Conservation (phyloP, 2,888 invertebrate genomes). For the Alcis repandata region DNA sequence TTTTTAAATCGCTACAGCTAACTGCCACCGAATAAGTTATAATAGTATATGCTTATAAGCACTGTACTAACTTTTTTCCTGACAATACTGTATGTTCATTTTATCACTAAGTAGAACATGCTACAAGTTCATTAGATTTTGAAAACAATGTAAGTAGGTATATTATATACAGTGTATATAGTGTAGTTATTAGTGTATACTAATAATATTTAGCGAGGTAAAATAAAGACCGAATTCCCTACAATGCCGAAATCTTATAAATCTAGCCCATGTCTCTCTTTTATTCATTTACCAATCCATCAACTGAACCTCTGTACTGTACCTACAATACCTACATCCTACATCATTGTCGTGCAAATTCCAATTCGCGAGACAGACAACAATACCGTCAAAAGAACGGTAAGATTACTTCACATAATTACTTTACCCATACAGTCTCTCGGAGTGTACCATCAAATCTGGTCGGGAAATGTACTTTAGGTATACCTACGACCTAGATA, state of each 20-base stretch:
- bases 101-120: too few relatives aligned
- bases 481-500: conserved; percentile 12
- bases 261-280: not conserved
- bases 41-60: too few relatives aligned
- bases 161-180: too few relatives aligned
- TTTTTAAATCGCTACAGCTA: too few relatives aligned
- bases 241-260: conserved; percentile 7
- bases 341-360: conserved; percentile 24
- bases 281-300: conserved; percentile 20
- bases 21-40: too few relatives aligned
- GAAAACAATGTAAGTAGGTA: not conserved
- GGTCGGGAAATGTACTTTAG: conserved; percentile 13
- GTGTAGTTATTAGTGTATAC: too few relatives aligned
- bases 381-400: conserved; percentile 29
- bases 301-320: not conserved
- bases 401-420: conserved; percentile 32
- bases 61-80: too few relatives aligned
- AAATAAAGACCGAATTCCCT: not conserved
- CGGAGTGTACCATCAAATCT: conserved; percentile 25
- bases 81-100: too few relatives aligned
- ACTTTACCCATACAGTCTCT: conserved; percentile 32
- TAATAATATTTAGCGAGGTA: not conserved
- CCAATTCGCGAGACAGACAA: conserved; percentile 9
- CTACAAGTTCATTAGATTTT: too few relatives aligned
- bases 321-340: conserved; percentile 6